phyloP scores from a whole-genome alignment of 2,888 invertebrate genomes.

The Suillia variegata region DNA sequence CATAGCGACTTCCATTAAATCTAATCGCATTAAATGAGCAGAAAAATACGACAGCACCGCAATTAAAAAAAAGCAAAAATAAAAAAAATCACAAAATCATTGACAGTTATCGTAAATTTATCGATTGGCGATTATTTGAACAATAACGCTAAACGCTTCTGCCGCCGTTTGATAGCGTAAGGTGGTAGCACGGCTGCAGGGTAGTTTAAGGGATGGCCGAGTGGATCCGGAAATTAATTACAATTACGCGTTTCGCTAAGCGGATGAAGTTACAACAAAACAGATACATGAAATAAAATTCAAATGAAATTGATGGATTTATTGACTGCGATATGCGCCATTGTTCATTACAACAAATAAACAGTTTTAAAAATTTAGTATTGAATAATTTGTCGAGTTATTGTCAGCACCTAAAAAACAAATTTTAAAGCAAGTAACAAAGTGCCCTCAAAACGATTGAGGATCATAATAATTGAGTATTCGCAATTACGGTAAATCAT shows the following conservation, averaged over 20 bases:
- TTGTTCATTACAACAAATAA: no score
- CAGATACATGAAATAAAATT: neutral
- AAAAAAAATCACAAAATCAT: constrained; percentile 23
- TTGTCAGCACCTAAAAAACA: no score
- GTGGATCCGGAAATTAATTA: constrained; percentile 51
- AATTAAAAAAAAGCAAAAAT: constrained; percentile 22
- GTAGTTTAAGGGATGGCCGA: constrained; percentile 23
- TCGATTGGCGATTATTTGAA: constrained; percentile 51
- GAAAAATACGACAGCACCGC: constrained; percentile 20
- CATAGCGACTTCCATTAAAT: constrained; percentile 45
- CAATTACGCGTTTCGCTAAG: constrained; percentile 46
- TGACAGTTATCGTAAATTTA: constrained; percentile 53
- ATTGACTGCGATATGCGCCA: neutral
- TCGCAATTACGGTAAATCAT: no score
- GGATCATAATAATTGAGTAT: no score
- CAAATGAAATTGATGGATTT: constrained; percentile 1
- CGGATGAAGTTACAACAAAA: constrained; percentile 26
- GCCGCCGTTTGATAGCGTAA: constrained; percentile 7
- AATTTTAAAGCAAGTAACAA: no score
- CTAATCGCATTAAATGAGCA: constrained; percentile 54
- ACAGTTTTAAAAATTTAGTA: no score
- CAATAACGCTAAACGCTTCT: constrained; percentile 24
- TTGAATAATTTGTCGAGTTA: no score
- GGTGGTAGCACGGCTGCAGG: constrained; percentile 15
- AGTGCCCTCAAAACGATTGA: no score